Conservation (phyloP, 2,888 invertebrate species). For the Megaustenia siamemsis region DNA sequence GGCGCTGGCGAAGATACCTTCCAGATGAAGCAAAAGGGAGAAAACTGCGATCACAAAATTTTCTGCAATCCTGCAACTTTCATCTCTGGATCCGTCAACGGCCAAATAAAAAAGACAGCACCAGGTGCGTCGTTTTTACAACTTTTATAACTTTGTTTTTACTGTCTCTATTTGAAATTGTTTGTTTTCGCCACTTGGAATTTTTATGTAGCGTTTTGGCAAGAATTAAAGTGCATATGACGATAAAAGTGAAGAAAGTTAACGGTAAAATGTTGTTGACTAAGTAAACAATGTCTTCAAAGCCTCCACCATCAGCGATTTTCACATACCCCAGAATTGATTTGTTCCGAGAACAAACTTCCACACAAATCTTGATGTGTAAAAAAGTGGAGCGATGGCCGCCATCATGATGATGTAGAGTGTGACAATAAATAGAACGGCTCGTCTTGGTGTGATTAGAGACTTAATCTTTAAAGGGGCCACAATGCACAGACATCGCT, state of each 20-base stretch:
- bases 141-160: constrained; percentile 7
- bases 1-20: constrained; percentile 7
- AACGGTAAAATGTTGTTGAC: constrained; percentile 25
- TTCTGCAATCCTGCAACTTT: neutral
- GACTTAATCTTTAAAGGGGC: constrained; percentile 17
- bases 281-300: neutral
- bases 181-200: constrained; percentile 12
- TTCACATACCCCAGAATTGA: neutral
- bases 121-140: constrained; percentile 15
- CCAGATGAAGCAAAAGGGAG: neutral
- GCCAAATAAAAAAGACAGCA: constrained; percentile 16
- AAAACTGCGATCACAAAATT: neutral
- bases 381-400: neutral
- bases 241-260: neutral
- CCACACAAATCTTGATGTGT: neutral
- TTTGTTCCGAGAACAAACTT: constrained; percentile 2
- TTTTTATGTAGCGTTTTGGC: neutral
- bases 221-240: neutral
- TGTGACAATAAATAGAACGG: neutral
- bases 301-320: neutral
- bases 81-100: neutral
- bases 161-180: neutral
- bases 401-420: constrained; percentile 1
- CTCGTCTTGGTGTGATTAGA: neutral
- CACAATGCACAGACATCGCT: constrained; percentile 17